Base-by-base conservation (phyloP, 2,888 invertebrate genomes). In the Brenthis daphne region DNA sequence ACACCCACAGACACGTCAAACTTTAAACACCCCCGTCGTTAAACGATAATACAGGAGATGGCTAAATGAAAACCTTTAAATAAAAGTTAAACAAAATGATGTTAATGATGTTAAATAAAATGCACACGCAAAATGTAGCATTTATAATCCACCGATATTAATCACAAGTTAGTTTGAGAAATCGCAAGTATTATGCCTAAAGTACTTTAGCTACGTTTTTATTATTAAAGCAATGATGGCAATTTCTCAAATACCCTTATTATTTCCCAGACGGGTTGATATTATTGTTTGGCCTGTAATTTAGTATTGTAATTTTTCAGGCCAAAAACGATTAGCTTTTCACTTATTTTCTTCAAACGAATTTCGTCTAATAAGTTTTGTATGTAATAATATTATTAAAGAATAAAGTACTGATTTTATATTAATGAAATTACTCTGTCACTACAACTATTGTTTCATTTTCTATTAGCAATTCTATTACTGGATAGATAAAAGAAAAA, bases 291-390 rank as follows among this genome's bases (percentile, higher is more conserved):
- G 57, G 63, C 50, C 20, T 64, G 67, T 67, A 64, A 64, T 58
- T 70, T 55, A 67, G 57, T 70, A 57, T 54, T 58, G 51, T 64
- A 29, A 67, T 67, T 53, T 70, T 67, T 66, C 63, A 70, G 29
- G 63, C 51, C 69, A 57, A 16, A 64, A 54, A 33, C 33, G 56
- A 69, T 57, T 54, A 20, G 29, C 53, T 14, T 12, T 51, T 51
- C 53, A n/a, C 16, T 54, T 63, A 20, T 63, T 63, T 63, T 37
- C 51, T 61, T 51, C 43, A 20, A 43, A 43, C n/a, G 43, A 20
- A 47, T 11, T 58, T 51, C n/a, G 29, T 29, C 13, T 61, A 50
- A 61, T 16, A 51, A 37, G 29, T 51, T 50, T 51, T 51, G 16
- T 29, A 5, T 50, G 50, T 33, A 33, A 29, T 53, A 51, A 51